These are phyloP conservation scores for Meiosimyza decipiens DNA, from an alignment of 2,888 invertebrate genomes.

Conservation along the genomic window DNA sequence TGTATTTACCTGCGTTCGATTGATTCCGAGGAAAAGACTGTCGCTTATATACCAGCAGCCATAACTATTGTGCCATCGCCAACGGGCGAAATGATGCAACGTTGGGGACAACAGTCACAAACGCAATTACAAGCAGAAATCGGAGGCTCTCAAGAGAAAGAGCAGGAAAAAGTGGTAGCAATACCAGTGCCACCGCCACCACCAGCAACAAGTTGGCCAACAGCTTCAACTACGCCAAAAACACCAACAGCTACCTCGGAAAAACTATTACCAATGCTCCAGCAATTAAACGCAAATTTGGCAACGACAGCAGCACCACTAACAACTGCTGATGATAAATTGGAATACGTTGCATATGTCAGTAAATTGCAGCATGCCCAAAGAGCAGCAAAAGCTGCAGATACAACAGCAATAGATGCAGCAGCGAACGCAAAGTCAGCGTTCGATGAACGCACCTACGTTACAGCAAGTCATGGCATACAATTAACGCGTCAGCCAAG, in stretches of 20 bases:
- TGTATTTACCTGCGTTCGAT: slow-evolving; percentile 58
- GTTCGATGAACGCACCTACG: slow-evolving; percentile 30
- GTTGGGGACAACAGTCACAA: slow-evolving; percentile 41
- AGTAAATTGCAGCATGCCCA: background rate
- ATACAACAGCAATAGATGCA: background rate
- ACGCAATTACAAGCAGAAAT: slow-evolving; percentile 39
- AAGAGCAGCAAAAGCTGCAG: background rate
- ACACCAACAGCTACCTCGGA: background rate
- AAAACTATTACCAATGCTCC: background rate
- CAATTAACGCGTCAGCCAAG: slow-evolving; percentile 38
- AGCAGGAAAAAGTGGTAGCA: slow-evolving; percentile 4
- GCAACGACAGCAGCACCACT: slow-evolving; percentile 4
- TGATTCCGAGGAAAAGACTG: slow-evolving; percentile 52
- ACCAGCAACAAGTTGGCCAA: background rate
- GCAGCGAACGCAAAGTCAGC: background rate
- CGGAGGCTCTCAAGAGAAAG: background rate
- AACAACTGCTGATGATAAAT: background rate
- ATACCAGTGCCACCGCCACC: background rate
- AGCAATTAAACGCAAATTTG: background rate
- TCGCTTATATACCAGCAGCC: slow-evolving; percentile 52
- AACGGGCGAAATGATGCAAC: slow-evolving; percentile 48
- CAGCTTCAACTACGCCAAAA: background rate
- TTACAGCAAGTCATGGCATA: slow-evolving; percentile 43
- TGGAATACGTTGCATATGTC: background rate
- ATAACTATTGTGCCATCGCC: slow-evolving; percentile 51